Percentiles rank a stretch among this genome's conserved stretches.
phyloP scores from a whole-genome alignment of 1,140 invertebrate genomes.

The Conopomorpha cramerella region DNA sequence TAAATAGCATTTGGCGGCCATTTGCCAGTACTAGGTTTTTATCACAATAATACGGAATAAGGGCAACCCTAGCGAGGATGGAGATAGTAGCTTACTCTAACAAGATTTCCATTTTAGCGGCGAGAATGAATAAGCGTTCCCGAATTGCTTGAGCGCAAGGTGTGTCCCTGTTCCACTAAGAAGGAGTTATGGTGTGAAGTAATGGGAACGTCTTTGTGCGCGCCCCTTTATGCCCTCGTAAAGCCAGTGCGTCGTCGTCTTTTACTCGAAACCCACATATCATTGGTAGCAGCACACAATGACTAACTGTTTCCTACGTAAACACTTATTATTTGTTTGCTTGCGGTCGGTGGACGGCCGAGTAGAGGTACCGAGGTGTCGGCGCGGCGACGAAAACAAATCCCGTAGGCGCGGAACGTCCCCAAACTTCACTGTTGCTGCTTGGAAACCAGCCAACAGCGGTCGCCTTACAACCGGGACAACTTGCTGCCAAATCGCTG shows the following conservation, averaged over 20 bases:
- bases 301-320: not conserved
- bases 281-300: not conserved
- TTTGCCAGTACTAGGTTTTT: too few species aligned
- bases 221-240: slow-evolving; percentile 2
- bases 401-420: slow-evolving; percentile 32
- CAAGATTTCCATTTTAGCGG: too few species aligned
- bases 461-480: slow-evolving; percentile 1
- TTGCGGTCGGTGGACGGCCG: not conserved
- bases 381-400: slow-evolving; percentile 34
- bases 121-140: too few species aligned
- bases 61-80: too few species aligned
- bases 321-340: slow-evolving; percentile 1
- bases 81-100: too few species aligned
- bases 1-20: too few species aligned
- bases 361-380: slow-evolving; percentile 7
- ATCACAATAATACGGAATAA: too few species aligned
- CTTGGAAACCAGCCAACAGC: slow-evolving; percentile 31
- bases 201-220: slow-evolving; percentile 2
- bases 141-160: too few species aligned
- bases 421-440: slow-evolving; percentile 36
- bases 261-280: not conserved
- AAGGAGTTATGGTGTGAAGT: slow-evolving; percentile 4
- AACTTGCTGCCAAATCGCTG: slow-evolving; percentile 13
- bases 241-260: not conserved
- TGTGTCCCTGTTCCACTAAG: slow-evolving; percentile 1